phyloP scores from a whole-genome alignment of 1,140 invertebrate genomes.

The Tetragonula clypearis region DNA sequence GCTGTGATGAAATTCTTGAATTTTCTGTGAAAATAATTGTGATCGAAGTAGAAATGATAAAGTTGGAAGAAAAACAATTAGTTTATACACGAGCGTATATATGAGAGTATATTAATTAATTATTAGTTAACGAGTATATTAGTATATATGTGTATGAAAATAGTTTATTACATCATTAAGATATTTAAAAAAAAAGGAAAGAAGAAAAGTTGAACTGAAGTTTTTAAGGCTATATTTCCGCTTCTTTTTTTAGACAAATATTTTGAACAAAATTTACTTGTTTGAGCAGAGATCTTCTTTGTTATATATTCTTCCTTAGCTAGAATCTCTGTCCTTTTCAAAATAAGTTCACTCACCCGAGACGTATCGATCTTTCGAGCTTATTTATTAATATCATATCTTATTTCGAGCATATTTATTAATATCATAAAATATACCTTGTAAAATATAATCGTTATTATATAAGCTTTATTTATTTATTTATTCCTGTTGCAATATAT shows the following conservation, averaged over 20 bases:
- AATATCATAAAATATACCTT: background rate
- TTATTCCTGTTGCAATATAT: background rate
- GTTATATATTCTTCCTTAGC: background rate
- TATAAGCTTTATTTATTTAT: background rate
- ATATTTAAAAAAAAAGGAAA: too few species aligned
- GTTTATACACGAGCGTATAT: too few species aligned
- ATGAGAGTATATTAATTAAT: too few species aligned
- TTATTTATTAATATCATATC: background rate
- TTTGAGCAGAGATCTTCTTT: too few species aligned
- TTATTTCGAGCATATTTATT: background rate
- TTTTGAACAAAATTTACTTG: too few species aligned
- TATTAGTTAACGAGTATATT: too few species aligned
- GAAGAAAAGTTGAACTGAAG: too few species aligned
- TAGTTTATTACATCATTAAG: too few species aligned
- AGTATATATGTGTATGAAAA: too few species aligned
- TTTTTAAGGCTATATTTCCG: too few species aligned
- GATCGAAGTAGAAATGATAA: background rate
- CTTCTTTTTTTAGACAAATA: too few species aligned
- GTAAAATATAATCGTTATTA: background rate
- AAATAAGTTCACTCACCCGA: background rate
- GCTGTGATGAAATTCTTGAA: background rate
- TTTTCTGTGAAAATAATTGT: background rate
- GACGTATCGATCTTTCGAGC: background rate
- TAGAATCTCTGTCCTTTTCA: background rate
- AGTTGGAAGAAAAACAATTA: background rate